Evolutionary conservation across 2,888 invertebrate genomes (phyloP).

Genomic region (Tiliacea aurago): DNA sequence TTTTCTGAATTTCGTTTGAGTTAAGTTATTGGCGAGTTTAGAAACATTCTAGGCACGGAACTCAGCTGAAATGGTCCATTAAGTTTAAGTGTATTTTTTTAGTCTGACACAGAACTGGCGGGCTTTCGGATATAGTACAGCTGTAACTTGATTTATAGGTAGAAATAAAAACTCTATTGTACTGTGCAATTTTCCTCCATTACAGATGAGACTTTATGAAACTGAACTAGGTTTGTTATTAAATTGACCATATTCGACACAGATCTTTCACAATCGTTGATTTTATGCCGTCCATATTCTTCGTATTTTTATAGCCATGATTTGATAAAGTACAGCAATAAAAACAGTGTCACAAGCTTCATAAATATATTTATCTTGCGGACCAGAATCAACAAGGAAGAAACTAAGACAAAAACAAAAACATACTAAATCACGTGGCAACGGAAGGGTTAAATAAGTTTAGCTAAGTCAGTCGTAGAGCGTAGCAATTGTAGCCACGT

Average conservation of each 20-base stretch:
- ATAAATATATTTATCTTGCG: conserved; percentile 44
- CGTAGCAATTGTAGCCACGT: conserved; percentile 58
- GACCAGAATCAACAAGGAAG: conserved; percentile 25
- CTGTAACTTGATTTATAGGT: conserved; percentile 54
- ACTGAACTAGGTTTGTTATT: conserved; percentile 26
- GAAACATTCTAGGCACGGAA: conserved; percentile 61
- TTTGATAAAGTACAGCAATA: conserved; percentile 49
- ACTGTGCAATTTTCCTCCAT: conserved; percentile 8
- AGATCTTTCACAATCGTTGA: conserved; percentile 25
- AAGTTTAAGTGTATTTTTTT: conserved; percentile 40
- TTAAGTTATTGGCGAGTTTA: conserved; percentile 51
- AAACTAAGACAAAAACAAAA: conserved; percentile 57
- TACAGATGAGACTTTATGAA: conserved; percentile 21
- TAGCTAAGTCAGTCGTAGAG: conserved; percentile 53
- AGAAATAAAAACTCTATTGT: conserved; percentile 37
- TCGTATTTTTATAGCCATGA: conserved; percentile 33
- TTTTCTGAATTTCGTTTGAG: conserved; percentile 26
- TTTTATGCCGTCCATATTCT: conserved; percentile 30
- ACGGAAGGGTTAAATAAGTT: conserved; percentile 58
- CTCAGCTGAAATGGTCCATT: conserved; percentile 58
- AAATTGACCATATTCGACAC: background rate
- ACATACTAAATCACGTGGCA: conserved; percentile 53
- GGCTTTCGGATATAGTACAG: conserved; percentile 33
- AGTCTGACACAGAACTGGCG: conserved; percentile 27
- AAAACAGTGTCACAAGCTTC: conserved; percentile 25